Percentiles rank a stretch among this genome's conserved stretches.
Evolutionary conservation across 2,888 invertebrate genomes (phyloP).

Genomic region (Ophraella communa): DNA sequence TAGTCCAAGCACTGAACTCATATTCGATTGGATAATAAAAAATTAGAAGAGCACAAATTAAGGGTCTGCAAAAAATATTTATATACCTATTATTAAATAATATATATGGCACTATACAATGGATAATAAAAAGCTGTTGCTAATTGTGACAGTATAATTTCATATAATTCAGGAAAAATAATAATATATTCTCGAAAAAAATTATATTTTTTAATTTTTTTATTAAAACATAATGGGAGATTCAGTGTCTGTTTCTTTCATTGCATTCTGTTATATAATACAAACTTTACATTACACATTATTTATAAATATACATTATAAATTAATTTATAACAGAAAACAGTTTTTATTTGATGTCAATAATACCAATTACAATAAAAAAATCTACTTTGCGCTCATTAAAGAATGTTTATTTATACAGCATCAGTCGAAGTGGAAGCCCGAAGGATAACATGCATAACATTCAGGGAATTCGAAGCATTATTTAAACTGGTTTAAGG

Average conservation of each 20-base stretch:
- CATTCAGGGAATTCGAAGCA: slow-evolving; percentile 40
- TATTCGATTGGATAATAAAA: no score
- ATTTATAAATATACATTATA: not conserved
- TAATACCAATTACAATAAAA: slow-evolving; percentile 27
- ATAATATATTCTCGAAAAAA: no score
- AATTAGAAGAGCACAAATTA: no score
- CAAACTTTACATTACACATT: slow-evolving; percentile 3
- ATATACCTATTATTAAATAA: no score
- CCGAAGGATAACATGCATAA: slow-evolving; percentile 46
- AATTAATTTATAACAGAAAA: slow-evolving; percentile 9
- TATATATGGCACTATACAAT: no score
- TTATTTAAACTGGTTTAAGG: slow-evolving; percentile 26
- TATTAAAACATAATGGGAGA: not conserved
- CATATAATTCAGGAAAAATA: no score
- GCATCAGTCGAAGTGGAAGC: slow-evolving; percentile 48
- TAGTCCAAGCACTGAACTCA: no score
- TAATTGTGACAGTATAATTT: no score
- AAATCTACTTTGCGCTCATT: slow-evolving; percentile 35
- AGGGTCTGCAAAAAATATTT: no score
- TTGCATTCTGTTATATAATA: not conserved
- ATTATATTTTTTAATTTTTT: no score
- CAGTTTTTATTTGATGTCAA: slow-evolving; percentile 7
- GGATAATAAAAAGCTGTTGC: no score
- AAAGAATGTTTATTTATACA: slow-evolving; percentile 32
- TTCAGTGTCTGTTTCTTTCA: not conserved